phyloP scores from a whole-genome alignment of 35 echinoderm and acorn worm species.

The Chiridota heheva region DNA sequence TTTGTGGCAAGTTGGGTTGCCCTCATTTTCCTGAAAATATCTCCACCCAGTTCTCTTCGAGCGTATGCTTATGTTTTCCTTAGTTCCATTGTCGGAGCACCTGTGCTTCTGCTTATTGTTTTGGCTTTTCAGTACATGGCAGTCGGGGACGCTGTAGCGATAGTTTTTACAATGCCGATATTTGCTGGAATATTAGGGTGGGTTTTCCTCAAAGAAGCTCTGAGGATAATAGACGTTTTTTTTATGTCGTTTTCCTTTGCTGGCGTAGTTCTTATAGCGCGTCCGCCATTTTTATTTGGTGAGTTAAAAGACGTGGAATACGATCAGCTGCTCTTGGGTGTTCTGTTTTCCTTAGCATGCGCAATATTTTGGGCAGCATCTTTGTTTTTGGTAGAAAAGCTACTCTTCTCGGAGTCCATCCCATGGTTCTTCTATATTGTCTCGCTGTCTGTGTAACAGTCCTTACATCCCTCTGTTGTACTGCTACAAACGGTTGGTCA shows the following conservation, averaged over 20 bases:
- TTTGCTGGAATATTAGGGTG: constrained; percentile 34
- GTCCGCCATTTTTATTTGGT: constrained; percentile 28
- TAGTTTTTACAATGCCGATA: constrained; percentile 40
- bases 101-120: neutral
- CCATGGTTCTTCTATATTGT: constrained; percentile 24
- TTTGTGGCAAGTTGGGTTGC: neutral
- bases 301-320: neutral
- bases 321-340: constrained; percentile 15
- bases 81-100: neutral
- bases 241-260: constrained; percentile 13
- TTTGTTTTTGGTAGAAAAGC: constrained; percentile 21
- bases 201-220: constrained; percentile 24
- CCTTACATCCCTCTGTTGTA: neutral
- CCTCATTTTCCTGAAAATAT: neutral
- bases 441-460: neutral
- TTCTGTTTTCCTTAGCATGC: neutral
- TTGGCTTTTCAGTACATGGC: constrained; percentile 23
- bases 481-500: constrained; percentile 1
- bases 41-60: neutral
- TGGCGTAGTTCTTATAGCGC: constrained; percentile 21
- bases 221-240: constrained; percentile 17
- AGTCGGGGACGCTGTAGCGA: neutral
- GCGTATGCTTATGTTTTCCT: neutral
- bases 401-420: constrained; percentile 1
- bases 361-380: constrained; percentile 3